Evolutionary conservation across 2,888 invertebrate species (phyloP).

Genomic region (Tetragnatha montana): DNA sequence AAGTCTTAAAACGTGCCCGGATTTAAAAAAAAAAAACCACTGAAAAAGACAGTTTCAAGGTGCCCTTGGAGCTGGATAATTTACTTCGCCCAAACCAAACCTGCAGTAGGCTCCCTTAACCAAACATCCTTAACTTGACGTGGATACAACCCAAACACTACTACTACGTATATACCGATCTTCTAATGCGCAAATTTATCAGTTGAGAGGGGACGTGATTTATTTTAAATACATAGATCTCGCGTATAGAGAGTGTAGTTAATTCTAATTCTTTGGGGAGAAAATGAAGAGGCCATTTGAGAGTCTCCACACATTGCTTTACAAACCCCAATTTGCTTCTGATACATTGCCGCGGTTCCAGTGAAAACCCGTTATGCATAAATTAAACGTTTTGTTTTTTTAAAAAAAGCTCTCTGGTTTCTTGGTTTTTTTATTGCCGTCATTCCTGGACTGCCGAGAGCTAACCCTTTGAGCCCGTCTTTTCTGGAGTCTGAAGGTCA

Average conservation of each 20-base stretch:
- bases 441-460: neutral
- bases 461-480: conserved; percentile 63
- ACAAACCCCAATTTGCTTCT: neutral
- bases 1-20: neutral
- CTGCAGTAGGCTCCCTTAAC: neutral
- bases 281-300: neutral
- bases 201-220: neutral
- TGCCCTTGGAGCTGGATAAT: neutral
- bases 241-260: no score
- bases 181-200: neutral
- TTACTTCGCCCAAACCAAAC: neutral
- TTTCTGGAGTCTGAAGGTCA: conserved; percentile 64
- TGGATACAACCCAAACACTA: no score
- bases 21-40: neutral
- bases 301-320: neutral
- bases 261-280: no score
- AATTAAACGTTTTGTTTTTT: conserved; percentile 51
- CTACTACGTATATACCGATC: no score
- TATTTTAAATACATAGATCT: no score
- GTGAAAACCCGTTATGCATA: conserved; percentile 64
- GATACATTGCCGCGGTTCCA: neutral
- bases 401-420: neutral
- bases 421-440: neutral
- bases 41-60: neutral
- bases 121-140: neutral